Evolutionary conservation across 2,113 vertebrate genomes (phyloP), one percentile per base, ranked within the genome.

Genomic region (Malurus melanocephalus): DNA sequence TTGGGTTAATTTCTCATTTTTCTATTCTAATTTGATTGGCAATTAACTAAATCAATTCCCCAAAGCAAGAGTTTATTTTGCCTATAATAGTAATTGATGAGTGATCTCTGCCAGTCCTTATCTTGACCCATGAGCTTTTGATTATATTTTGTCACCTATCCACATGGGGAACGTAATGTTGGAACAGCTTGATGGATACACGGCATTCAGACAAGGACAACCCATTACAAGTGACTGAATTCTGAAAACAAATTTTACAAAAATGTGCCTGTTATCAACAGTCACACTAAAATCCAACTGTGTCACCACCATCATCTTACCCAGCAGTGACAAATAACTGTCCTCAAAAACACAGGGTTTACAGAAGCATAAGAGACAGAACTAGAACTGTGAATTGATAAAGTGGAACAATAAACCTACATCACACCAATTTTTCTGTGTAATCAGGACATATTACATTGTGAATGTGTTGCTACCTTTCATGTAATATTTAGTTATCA

Each of bases 71-170:
- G 11, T 35, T 15, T 23, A 19, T 33, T 80, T 80, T 77, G 3
- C 12, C 21, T 6, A 1, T 40, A 8, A 45, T 3, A 3, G 27
- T 35, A 77, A 42, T 1, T 51, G 23, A 3, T 65, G 16, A 42
- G 7, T 30, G 20, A 68, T 65, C 4, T 59, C 32, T 62, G 10
- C 10, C 40, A 35, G 9, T 30, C 9, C 14, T 80, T 60, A 16
- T 27, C 22, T 35, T 3, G 3, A 38, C 7, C 32, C 23, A 23
- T 0, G 1, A 72, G 10, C 2, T 5, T 64, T 45, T 67, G 4
- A 3, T 32, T 40, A 2, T 7, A 64, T 46, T 71, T 61, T 66
- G 7, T 32, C 16, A 8, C 1, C 3, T 33, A 6, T 49, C 4
- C 9, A 23, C 2, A 3, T 52, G 11, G 61, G 16, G 7, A 69